These are phyloP conservation scores for Rhodeus uyekii DNA, from an alignment of 2,797 vertebrate species.

Conservation along the genomic window DNA sequence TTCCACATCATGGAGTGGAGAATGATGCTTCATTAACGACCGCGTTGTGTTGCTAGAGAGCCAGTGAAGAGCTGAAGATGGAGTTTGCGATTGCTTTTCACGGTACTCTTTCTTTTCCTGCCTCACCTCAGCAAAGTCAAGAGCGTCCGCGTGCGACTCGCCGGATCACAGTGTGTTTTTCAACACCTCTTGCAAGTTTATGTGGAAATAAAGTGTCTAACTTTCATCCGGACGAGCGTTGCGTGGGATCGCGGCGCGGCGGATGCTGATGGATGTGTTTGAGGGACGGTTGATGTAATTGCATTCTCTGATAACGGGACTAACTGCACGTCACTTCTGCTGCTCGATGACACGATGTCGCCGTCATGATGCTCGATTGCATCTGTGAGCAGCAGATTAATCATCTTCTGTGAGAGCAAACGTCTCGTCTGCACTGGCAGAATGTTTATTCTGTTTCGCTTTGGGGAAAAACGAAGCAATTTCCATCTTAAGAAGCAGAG, in stretches of 20 bases:
- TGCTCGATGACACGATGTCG: slow-evolving; percentile 51
- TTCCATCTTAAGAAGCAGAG: slow-evolving; percentile 24
- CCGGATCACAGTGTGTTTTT: not conserved
- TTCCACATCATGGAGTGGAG: too few species aligned
- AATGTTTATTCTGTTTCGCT: not conserved
- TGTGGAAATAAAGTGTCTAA: not conserved
- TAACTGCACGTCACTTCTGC: slow-evolving; percentile 43
- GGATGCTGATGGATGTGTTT: slow-evolving; percentile 15
- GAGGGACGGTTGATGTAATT: slow-evolving; percentile 15
- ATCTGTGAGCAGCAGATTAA: not conserved
- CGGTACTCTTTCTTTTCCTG: not conserved
- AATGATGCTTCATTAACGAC: too few species aligned
- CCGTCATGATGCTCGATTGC: not conserved
- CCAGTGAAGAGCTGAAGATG: not conserved
- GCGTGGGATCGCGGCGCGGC: not conserved
- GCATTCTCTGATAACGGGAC: slow-evolving; percentile 1
- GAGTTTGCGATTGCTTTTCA: too few species aligned
- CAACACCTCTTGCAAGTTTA: not conserved
- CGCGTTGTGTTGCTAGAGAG: slow-evolving; percentile 49
- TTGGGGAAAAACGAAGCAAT: not conserved
- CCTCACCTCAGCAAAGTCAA: not conserved
- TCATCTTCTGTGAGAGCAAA: slow-evolving; percentile 7
- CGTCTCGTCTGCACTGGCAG: not conserved
- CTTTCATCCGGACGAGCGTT: not conserved
- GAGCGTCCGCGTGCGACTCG: not conserved